Base-by-base conservation (phyloP, 1,140 invertebrate species). In the Leptoteleia sp. region DNA sequence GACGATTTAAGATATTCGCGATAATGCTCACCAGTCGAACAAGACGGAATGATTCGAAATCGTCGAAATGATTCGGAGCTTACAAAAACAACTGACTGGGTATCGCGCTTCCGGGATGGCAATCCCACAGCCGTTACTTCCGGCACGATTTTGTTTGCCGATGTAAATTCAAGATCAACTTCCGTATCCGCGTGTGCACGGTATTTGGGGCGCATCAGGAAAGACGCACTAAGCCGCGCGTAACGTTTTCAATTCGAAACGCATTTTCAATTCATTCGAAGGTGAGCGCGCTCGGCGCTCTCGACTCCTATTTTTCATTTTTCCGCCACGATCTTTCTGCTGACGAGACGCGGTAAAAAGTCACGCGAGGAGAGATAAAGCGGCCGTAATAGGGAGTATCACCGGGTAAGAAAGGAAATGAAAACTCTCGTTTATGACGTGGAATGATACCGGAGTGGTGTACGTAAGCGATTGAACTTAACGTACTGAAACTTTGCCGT, bases 391-490 rank as follows among this genome's bases (percentile, higher is more conserved):
- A 61, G 71, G 12, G 12, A 67, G 43, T 52, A 67, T 57, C 50
- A 19, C 9, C 5, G 29, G 25, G 27, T 50, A 64, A 65, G 70
- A 59, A 67, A 61, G 61, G 61, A 75, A 75, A 75, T 75, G 71
- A 65, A 75, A 75, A 75, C 35, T 73, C 59, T 65, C 43, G 61
- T 67, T 75, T 67, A 38, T 47, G 61, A 59, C 61, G 59, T 40
- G 42, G 9, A 73, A 73, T 65, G 52, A 65, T 61, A 48, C 29
- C 35, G 15, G 19, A 43, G 35, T 11, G 35, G 37, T 31, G 11
- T 40, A 52, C 47, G 11, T 54, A 43, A 64, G 22, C 37, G 68
- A 64, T 64, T 40, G 42, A 73, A 64, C 59, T 43, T 62, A 73
- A 52, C 67, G 67, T 25, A 57, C 35, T 47, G 68, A 64, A 73